phyloP scores from a whole-genome alignment of 2,888 invertebrate species.

The Drosophila sordidula region DNA sequence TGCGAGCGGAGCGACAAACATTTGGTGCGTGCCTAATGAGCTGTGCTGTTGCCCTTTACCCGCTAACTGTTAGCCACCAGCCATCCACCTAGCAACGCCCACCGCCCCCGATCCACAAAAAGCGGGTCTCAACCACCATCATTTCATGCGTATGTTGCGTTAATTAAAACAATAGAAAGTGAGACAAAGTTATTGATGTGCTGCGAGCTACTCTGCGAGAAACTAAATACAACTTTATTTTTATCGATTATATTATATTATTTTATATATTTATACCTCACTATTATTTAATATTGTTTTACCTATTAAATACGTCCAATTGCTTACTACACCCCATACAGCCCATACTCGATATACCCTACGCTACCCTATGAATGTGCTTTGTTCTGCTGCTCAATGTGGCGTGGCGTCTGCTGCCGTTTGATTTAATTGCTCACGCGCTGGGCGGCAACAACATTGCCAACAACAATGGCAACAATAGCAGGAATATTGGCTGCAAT shows the following conservation, averaged over 20 bases:
- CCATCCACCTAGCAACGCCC: background rate
- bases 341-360: slow-evolving; percentile 11
- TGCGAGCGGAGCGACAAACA: slow-evolving; percentile 50
- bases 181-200: background rate
- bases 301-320: too few species aligned
- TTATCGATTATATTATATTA: too few species aligned
- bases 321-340: too few species aligned
- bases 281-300: too few species aligned
- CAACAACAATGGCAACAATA: slow-evolving; percentile 23
- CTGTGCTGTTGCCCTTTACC: slow-evolving; percentile 59
- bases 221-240: too few species aligned
- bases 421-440: slow-evolving; percentile 79
- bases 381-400: slow-evolving; percentile 64
- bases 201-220: background rate
- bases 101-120: background rate
- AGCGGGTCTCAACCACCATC: background rate
- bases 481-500: slow-evolving; percentile 49
- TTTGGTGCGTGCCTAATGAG: slow-evolving; percentile 79
- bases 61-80: slow-evolving; percentile 10
- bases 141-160: slow-evolving; percentile 55
- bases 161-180: slow-evolving; percentile 63
- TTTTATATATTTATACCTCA: too few species aligned
- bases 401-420: slow-evolving; percentile 74
- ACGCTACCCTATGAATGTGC: slow-evolving; percentile 1
- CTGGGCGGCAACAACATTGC: slow-evolving; percentile 25